Evolutionary conservation across 2,797 vertebrate genomes (phyloP), one percentile per base, ranked within the genome.

Genomic region (Dallia pectoralis): DNA sequence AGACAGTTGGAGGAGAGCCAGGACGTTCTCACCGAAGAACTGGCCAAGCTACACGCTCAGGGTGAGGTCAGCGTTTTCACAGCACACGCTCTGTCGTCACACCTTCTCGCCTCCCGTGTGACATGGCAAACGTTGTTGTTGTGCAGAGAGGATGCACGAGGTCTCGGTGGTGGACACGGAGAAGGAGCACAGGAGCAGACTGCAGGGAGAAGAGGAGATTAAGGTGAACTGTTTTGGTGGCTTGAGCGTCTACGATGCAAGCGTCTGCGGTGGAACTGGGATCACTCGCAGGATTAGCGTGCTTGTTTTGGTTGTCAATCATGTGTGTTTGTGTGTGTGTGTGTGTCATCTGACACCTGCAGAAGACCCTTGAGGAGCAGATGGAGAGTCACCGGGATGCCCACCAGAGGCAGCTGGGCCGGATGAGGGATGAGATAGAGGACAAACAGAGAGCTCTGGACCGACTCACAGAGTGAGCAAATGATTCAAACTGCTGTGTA

Each of bases 401-500:
- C 36, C 95, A 95, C 79, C 95, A 96, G 90, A 96, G 94, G 89
- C 95, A 96, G 91, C 93, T 97, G 80, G 89, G 93, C 82, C 93
- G 95, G 59, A 93, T 97, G 69, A 90, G 95, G 15, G 96, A 97
- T 2, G 96, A 97, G 71, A 95, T 96, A 8, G 93, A 95, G 51
- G 95, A 94, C 89, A 97, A 96, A 82, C 97, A 97, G 92, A 96
- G 93, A 89, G 93, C 91, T 85, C 92, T 96, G 49, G 96, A 97
- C 32, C 93, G 96, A 80, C 95, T 97, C 71, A 93, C 93, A 74
- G 95, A 97, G 96, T 98, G 85, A 83, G 95, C 9, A 63, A 15
- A 9, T 59, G 3, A 59, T 22, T 59, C 40, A 44, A 44, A 44
- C 3, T 44, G 14, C 40, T 44, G 40, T 44, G 9, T 44, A 14